Percentiles rank a stretch among this genome's conserved stretches.
These are phyloP conservation scores for Denticeps clupeoides DNA, from an alignment of 2,797 vertebrate species.

Conservation along the genomic window DNA sequence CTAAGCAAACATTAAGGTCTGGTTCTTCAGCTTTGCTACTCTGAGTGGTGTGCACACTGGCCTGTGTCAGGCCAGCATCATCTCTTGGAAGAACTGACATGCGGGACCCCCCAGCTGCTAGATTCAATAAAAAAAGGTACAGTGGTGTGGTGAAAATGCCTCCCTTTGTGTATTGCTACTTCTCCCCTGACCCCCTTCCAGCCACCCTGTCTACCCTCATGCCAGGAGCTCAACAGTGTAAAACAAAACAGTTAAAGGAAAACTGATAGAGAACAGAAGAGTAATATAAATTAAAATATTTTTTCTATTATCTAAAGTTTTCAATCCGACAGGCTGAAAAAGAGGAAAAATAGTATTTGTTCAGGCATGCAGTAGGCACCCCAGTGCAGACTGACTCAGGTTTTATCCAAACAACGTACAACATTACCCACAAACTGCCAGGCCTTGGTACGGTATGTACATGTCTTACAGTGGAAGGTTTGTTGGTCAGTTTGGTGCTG, in stretches of 20 bases:
- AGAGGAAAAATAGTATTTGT: constrained; percentile 64
- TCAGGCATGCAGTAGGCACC: constrained; percentile 85
- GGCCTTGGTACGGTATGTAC: constrained; percentile 64
- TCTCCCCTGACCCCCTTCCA: constrained; percentile 57
- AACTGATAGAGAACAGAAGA: neutral
- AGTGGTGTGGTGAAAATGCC: constrained; percentile 68
- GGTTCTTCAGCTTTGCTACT: constrained; percentile 18
- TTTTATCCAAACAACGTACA: too few relatives aligned
- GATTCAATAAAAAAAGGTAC: constrained; percentile 53
- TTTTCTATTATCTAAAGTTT: constrained; percentile 51
- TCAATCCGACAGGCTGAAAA: constrained; percentile 41
- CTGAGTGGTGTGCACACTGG: neutral
- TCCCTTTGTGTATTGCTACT: constrained; percentile 71
- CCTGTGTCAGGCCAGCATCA: constrained; percentile 8
- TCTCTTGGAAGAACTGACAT: constrained; percentile 8
- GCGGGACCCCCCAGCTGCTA: neutral
- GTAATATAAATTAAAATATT: constrained; percentile 7
- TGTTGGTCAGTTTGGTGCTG: constrained; percentile 7
- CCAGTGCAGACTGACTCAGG: too few relatives aligned
- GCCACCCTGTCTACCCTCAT: constrained; percentile 26
- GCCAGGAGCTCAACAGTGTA: constrained; percentile 18
- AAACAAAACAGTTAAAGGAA: constrained; percentile 35
- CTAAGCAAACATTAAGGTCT: constrained; percentile 31
- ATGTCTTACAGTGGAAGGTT: constrained; percentile 66
- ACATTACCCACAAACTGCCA: constrained; percentile 68